Conservation (phyloP, 1,140 invertebrate genomes). For the Drosophila arizonae region DNA sequence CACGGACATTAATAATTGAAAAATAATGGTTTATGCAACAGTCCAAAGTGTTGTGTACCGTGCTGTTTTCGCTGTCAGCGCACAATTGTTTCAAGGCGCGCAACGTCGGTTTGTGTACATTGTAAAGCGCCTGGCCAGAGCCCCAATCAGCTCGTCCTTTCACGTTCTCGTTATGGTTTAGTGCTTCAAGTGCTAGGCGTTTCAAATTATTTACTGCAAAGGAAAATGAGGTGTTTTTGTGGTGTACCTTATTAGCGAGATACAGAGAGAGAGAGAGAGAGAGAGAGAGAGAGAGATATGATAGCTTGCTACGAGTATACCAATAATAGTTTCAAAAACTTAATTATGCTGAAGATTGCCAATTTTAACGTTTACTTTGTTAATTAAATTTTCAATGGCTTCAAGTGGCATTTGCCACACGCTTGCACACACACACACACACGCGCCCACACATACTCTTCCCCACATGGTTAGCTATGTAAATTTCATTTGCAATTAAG, state of each 20-base stretch:
- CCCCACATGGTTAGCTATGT: not conserved
- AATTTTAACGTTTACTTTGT: constrained; percentile 65
- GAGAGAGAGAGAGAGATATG: not conserved
- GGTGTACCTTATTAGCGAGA: constrained; percentile 4
- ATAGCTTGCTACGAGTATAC: not conserved
- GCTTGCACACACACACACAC: too few relatives aligned
- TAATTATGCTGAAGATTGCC: constrained; percentile 52
- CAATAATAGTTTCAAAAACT: constrained; percentile 37
- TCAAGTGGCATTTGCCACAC: constrained; percentile 20
- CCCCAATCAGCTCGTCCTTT: constrained; percentile 18
- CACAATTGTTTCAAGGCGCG: not conserved
- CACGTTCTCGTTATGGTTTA: not conserved
- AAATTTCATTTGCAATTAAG: constrained; percentile 65
- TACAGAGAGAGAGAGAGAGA: not conserved
- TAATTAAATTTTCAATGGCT: constrained; percentile 68
- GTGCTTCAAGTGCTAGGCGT: constrained; percentile 23
- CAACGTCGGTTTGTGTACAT: not conserved
- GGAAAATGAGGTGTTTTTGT: constrained; percentile 33
- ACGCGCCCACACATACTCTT: too few relatives aligned
- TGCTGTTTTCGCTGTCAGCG: not conserved
- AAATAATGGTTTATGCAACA: constrained; percentile 53
- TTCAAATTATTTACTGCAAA: constrained; percentile 26
- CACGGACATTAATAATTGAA: constrained; percentile 63
- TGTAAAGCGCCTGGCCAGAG: not conserved
- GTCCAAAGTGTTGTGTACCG: constrained; percentile 12